phyloP scores from a whole-genome alignment of 92 coral and sea anemone genomes.

The Bergia puertoricense region DNA sequence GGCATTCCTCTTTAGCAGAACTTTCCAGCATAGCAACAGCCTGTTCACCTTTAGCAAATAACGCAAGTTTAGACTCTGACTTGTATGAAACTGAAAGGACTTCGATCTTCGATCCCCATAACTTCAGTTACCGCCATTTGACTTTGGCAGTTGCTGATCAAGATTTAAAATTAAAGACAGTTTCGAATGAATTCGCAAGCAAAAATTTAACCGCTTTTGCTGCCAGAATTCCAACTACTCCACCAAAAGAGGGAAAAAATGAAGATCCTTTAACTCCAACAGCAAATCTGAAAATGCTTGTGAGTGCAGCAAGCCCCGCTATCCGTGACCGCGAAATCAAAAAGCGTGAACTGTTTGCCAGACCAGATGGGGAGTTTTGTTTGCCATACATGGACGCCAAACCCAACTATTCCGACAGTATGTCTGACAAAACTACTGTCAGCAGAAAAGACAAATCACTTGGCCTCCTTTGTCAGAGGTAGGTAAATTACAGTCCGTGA shows the following conservation, averaged over 20 bases:
- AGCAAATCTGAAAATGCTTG: conserved; percentile 96
- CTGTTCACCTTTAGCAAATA: conserved; percentile 54
- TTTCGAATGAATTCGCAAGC: background rate
- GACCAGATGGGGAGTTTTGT: conserved; percentile 50
- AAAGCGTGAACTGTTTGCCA: conserved; percentile 88
- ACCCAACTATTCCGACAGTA: conserved; percentile 44
- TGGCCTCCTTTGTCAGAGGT: conserved; percentile 98
- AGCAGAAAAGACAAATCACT: conserved; percentile 98
- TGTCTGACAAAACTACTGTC: conserved; percentile 71
- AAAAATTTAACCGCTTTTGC: background rate
- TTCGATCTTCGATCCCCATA: conserved; percentile 22
- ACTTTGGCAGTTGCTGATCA: conserved; percentile 10
- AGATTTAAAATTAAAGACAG: background rate
- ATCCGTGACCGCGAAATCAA: conserved; percentile 93
- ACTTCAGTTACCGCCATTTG: conserved; percentile 13
- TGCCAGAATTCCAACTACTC: conserved; percentile 70
- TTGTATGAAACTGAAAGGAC: background rate
- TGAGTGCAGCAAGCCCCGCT: conserved; percentile 98
- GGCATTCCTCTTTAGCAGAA: conserved; percentile 87
- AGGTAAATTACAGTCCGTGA: conserved; percentile 35
- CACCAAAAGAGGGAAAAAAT: conserved; percentile 64
- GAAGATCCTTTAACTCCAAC: conserved; percentile 96
- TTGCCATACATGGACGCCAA: conserved; percentile 51
- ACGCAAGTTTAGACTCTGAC: conserved; percentile 43
- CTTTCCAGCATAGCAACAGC: conserved; percentile 84